These are phyloP conservation scores for Poeciliopsis paucimaculata DNA, from an alignment of 2,797 vertebrate species.

Conservation along the genomic window DNA sequence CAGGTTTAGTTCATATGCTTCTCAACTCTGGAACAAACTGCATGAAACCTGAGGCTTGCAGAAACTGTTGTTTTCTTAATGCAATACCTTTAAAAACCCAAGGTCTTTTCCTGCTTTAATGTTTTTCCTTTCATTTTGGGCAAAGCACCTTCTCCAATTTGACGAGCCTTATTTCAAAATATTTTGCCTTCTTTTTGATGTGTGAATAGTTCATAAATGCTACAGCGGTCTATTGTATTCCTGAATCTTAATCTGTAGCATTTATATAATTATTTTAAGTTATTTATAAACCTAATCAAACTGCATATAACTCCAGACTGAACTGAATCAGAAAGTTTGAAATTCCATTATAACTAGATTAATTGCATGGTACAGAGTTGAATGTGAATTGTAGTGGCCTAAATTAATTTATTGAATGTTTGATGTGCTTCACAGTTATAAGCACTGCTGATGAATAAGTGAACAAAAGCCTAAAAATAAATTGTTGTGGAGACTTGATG, in stretches of 20 bases:
- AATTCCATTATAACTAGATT: background rate
- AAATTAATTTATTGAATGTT: background rate
- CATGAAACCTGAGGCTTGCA: background rate
- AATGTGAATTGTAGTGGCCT: background rate
- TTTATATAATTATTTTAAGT: background rate
- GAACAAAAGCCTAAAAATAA: background rate
- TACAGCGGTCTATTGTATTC: background rate
- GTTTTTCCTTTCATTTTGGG: background rate
- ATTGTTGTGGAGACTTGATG: background rate
- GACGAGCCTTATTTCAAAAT: background rate
- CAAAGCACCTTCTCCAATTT: background rate
- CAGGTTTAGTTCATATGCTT: background rate
- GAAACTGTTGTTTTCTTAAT: background rate
- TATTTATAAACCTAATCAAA: background rate
- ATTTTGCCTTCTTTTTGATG: background rate
- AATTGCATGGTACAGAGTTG: background rate
- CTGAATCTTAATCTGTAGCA: background rate
- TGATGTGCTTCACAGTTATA: background rate
- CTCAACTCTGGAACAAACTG: background rate
- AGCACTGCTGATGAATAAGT: background rate
- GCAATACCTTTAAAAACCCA: background rate
- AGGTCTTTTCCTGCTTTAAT: background rate
- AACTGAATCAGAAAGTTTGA: background rate
- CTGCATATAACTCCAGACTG: background rate
- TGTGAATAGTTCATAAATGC: background rate